A percentile compares a stretch with the other conserved stretches of the same genome.
phyloP scores from a whole-genome alignment of 2,113 vertebrate species.

The Mixornis gularis region DNA sequence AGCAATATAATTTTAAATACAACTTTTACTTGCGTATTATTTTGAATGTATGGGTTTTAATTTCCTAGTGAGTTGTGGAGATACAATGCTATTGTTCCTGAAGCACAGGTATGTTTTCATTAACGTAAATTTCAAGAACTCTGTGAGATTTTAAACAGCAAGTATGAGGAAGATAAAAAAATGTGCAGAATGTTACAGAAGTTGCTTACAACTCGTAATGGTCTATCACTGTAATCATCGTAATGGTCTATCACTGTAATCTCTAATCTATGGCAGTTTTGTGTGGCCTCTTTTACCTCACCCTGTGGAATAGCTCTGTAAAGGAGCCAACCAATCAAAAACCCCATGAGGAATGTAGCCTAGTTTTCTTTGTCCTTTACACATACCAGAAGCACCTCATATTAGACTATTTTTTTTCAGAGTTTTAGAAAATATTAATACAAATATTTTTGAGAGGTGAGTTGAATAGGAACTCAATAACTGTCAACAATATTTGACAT shows the following conservation, averaged over 20 bases:
- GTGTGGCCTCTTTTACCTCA: neutral
- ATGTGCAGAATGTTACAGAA: neutral
- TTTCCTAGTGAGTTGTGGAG: slow-evolving; percentile 26
- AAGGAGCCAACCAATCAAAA: neutral
- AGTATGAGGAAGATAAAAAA: neutral
- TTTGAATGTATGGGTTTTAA: slow-evolving; percentile 43
- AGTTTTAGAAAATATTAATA: neutral
- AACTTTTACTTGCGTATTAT: slow-evolving; percentile 36
- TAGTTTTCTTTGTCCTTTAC: neutral
- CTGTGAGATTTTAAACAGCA: slow-evolving; percentile 3
- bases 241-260: neutral
- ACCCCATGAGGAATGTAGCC: neutral
- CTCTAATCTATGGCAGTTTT: neutral
- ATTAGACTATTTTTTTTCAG: neutral
- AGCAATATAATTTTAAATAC: slow-evolving; percentile 43
- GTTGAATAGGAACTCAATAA: neutral
- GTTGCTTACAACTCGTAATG: neutral
- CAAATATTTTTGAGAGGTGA: neutral
- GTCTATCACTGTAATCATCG: neutral
- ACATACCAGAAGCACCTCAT: neutral
- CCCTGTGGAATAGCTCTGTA: neutral
- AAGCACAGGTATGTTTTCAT: slow-evolving; percentile 11
- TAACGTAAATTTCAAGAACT: neutral
- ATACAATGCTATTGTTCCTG: slow-evolving; percentile 29
- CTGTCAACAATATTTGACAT: neutral